Evolutionary conservation across 2,888 invertebrate genomes (phyloP), one percentile per base, ranked within the genome.

Genomic region (Adelognathus sp.): DNA sequence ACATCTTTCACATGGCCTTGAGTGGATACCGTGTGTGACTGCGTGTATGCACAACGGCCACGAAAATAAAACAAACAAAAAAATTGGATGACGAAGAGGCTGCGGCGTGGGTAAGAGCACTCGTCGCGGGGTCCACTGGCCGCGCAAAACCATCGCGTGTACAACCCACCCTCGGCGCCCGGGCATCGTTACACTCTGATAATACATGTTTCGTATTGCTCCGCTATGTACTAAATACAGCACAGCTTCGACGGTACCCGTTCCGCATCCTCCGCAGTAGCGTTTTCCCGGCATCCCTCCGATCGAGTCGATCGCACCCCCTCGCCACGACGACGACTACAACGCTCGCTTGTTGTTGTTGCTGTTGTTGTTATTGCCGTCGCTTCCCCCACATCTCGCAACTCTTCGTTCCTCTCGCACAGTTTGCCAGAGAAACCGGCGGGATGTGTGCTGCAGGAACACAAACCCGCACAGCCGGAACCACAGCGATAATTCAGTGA

Each of bases 401-500:
- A 54, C 52, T 72, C 14, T n/a, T 54, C 69, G 73, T 24, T 61
- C 66, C 36, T 36, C 24, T 21, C 21, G 50, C 21, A n/a, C 31
- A 18, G 46, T 63, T 70, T 61, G 56, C 64, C 18, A 36, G 39
- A 24, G 41, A 66, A n/a, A 18, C 58, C 41, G 36, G 36, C 54
- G 16, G 56, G 41, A 36, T 36, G 44, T 71, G 31, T 63, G 52
- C n/a, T n/a, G 66, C 46, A 56, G 29, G 33, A 56, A 77, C 76
- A 77, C n/a, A n/a, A n/a, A 69, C 66, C 67, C 58, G 76, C 80
- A 75, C 86, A 85, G 82, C 84, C 84, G 74, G 88, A 88, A 89
- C 89, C 88, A 81, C 88, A 88, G 86, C 90, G 88, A 89, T 89
- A 90, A 90, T 90, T 89, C 88, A 90, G 86, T 82, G 85, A 86